These are phyloP conservation scores for Calosoma granatense DNA, from an alignment of 1,140 invertebrate genomes.

Conservation along the genomic window DNA sequence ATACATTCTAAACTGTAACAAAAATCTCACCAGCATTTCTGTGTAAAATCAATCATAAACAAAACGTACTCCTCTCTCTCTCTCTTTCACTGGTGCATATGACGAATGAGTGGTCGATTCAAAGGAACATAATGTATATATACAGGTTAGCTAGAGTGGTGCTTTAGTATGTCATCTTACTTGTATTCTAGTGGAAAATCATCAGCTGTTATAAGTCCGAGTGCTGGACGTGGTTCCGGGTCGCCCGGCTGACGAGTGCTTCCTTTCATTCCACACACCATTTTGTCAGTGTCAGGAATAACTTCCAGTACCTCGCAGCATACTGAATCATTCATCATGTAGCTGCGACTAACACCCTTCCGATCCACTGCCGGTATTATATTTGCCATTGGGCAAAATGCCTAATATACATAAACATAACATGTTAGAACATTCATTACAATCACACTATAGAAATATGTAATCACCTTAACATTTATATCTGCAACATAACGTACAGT, in stretches of 20 bases:
- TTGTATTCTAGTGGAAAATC: conserved; percentile 80
- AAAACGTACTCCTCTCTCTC: neutral
- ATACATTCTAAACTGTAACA: neutral
- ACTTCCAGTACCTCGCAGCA: conserved; percentile 83
- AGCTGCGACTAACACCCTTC: conserved; percentile 65
- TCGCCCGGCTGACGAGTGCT: conserved; percentile 51
- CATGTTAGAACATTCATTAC: neutral
- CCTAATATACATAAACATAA: conserved; percentile 37
- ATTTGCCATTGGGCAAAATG: conserved; percentile 56
- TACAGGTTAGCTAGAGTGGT: neutral
- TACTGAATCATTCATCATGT: conserved; percentile 71
- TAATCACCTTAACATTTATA: conserved; percentile 64
- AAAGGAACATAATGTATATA: neutral
- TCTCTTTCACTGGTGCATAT: neutral
- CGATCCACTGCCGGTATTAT: conserved; percentile 69
- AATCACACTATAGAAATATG: conserved; percentile 12
- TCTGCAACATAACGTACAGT: conserved; percentile 69
- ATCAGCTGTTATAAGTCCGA: conserved; percentile 74
- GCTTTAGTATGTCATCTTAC: conserved; percentile 50
- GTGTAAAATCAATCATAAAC: neutral
- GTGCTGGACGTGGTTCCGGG: conserved; percentile 54
- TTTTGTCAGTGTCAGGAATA: conserved; percentile 74
- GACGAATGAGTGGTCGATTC: no score
- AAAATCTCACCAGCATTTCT: conserved; percentile 4
- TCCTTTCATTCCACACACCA: conserved; percentile 78